Evolutionary conservation across 2,888 invertebrate species (phyloP).

Genomic region (Elegia similella): DNA sequence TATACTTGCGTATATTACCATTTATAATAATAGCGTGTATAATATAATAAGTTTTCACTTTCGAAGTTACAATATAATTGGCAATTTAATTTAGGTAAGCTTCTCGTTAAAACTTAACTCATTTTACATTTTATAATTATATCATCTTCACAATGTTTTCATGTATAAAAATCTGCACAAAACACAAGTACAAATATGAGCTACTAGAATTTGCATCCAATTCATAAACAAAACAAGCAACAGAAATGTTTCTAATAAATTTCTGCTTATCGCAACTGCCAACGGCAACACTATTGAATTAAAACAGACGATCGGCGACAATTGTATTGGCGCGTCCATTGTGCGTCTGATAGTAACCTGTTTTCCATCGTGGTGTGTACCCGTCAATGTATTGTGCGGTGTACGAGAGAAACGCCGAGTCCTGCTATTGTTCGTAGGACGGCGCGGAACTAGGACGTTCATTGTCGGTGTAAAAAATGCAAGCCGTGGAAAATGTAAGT

Average conservation of each 20-base stretch:
- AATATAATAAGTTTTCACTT: no score
- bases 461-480: slow-evolving; percentile 39
- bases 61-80: no score
- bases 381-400: slow-evolving; percentile 50
- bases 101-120: no score
- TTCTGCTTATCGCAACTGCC: slow-evolving; percentile 13
- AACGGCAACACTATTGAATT: slow-evolving; percentile 15
- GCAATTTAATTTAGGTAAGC: no score
- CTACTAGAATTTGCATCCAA: slow-evolving; percentile 4
- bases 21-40: no score
- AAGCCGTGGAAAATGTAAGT: slow-evolving; percentile 8
- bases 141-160: not conserved
- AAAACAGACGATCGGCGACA: slow-evolving; percentile 8
- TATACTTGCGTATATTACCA: no score
- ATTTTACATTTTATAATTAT: no score
- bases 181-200: not conserved
- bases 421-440: slow-evolving; percentile 60
- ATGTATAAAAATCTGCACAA: not conserved
- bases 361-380: slow-evolving; percentile 11
- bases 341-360: slow-evolving; percentile 15
- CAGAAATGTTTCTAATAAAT: slow-evolving; percentile 12
- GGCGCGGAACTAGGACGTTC: slow-evolving; percentile 50
- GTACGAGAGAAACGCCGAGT: slow-evolving; percentile 40
- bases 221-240: not conserved
- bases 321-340: slow-evolving; percentile 15